Conservation (phyloP, 2,888 invertebrate genomes). For the Himalopsyche japonica region DNA sequence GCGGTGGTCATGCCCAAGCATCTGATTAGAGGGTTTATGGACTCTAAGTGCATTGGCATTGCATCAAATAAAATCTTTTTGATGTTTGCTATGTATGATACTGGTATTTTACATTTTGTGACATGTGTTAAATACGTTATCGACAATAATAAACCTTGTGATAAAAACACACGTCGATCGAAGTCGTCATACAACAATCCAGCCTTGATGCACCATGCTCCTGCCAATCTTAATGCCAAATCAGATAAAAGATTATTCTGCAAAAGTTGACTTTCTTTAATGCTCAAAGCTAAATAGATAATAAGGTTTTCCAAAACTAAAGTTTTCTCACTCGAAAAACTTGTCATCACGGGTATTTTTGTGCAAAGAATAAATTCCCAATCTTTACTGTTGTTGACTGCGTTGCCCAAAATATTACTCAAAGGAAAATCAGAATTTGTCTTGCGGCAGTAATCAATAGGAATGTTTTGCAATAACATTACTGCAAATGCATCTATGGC, state of each 20-base stretch:
- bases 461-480: conserved; percentile 59
- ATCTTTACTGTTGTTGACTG: conserved; percentile 55
- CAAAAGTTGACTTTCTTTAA: conserved; percentile 46
- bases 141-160: conserved; percentile 66
- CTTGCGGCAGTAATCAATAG: conserved; percentile 51
- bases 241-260: conserved; percentile 49
- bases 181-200: conserved; percentile 65
- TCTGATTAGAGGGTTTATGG: conserved; percentile 62
- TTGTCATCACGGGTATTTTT: conserved; percentile 63
- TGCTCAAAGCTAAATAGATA: conserved; percentile 60
- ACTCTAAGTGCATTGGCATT: conserved; percentile 71
- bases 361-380: conserved; percentile 71
- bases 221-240: conserved; percentile 61
- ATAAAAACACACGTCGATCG: conserved; percentile 72
- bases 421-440: conserved; percentile 49
- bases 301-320: conserved; percentile 64
- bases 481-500: conserved; percentile 64
- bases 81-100: conserved; percentile 50
- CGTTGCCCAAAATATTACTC: conserved; percentile 56
- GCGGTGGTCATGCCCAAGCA: conserved; percentile 75
- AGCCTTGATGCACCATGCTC: conserved; percentile 71
- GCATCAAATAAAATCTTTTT: conserved; percentile 65
- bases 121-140: conserved; percentile 55
- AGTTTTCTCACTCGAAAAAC: conserved; percentile 54
- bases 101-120: conserved; percentile 45